These are phyloP conservation scores for Oryzias woworae DNA, from an alignment of 2,113 vertebrate genomes.

Conservation along the genomic window DNA sequence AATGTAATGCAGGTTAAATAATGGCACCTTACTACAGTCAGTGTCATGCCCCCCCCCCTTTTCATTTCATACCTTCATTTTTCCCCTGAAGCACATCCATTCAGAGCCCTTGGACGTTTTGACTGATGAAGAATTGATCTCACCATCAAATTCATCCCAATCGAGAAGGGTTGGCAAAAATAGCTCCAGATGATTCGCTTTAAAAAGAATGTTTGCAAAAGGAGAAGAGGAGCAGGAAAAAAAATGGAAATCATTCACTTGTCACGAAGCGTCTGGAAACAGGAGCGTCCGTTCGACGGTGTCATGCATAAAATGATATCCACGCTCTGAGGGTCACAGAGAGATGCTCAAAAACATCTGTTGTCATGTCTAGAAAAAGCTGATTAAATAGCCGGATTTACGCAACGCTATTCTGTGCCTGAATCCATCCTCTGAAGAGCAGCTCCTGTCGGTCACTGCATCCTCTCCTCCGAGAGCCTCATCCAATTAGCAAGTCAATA, in stretches of 20 bases:
- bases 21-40: slow-evolving; percentile 36
- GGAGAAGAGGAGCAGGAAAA: slow-evolving; percentile 33
- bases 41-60: neutral
- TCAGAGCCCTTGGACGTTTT: slow-evolving; percentile 31
- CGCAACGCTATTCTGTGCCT: slow-evolving; percentile 42
- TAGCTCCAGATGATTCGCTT: slow-evolving; percentile 35
- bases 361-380: slow-evolving; percentile 51
- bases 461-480: slow-evolving; percentile 73
- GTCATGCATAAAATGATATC: slow-evolving; percentile 67
- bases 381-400: slow-evolving; percentile 30
- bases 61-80: slow-evolving; percentile 62
- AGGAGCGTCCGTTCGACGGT: slow-evolving; percentile 68
- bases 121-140: slow-evolving; percentile 40
- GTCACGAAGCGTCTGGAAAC: slow-evolving; percentile 72
- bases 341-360: slow-evolving; percentile 66
- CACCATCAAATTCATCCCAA: slow-evolving; percentile 46
- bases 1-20: slow-evolving; percentile 27
- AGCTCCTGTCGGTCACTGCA: slow-evolving; percentile 67
- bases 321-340: slow-evolving; percentile 55
- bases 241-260: slow-evolving; percentile 71
- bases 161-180: slow-evolving; percentile 40
- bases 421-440: slow-evolving; percentile 52
- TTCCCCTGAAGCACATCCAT: slow-evolving; percentile 46
- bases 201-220: slow-evolving; percentile 22
- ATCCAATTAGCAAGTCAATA: slow-evolving; percentile 78